phyloP scores from a whole-genome alignment of 2,888 invertebrate genomes.

The Timandra comae region DNA sequence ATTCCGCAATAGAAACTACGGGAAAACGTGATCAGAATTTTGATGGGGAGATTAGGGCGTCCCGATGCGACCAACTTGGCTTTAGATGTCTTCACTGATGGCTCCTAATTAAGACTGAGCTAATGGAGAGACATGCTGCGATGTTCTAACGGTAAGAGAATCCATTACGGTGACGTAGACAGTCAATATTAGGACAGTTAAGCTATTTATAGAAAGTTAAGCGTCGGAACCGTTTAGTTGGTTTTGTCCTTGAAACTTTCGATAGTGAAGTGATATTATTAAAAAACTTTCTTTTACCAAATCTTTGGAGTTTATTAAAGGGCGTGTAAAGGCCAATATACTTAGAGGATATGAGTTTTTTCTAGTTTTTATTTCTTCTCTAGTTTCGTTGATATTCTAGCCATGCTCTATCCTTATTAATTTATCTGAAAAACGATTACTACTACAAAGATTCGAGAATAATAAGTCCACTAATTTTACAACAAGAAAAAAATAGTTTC shows the following conservation, averaged over 20 bases:
- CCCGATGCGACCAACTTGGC: conserved; percentile 48
- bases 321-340: too few relatives aligned
- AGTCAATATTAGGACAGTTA: conserved; percentile 4
- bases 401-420: too few relatives aligned
- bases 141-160: conserved; percentile 29
- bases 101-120: conserved; percentile 53
- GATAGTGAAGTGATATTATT: too few relatives aligned
- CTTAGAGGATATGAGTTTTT: too few relatives aligned
- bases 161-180: conserved; percentile 21
- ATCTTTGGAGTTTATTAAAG: too few relatives aligned
- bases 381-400: too few relatives aligned
- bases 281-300: too few relatives aligned
- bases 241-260: conserved; percentile 10
- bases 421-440: too few relatives aligned
- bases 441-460: too few relatives aligned
- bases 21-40: conserved; percentile 59
- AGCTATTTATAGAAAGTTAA: not conserved
- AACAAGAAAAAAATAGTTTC: too few relatives aligned
- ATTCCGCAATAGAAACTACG: conserved; percentile 57
- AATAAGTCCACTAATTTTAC: too few relatives aligned
- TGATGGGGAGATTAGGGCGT: conserved; percentile 54
- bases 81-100: conserved; percentile 48
- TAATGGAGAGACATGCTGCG: conserved; percentile 54
- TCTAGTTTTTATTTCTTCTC: too few relatives aligned
- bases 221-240: conserved; percentile 11